Evolutionary conservation across 1,140 invertebrate species (phyloP), one percentile per base, ranked within the genome.

Genomic region (Phocides pigmalion): DNA sequence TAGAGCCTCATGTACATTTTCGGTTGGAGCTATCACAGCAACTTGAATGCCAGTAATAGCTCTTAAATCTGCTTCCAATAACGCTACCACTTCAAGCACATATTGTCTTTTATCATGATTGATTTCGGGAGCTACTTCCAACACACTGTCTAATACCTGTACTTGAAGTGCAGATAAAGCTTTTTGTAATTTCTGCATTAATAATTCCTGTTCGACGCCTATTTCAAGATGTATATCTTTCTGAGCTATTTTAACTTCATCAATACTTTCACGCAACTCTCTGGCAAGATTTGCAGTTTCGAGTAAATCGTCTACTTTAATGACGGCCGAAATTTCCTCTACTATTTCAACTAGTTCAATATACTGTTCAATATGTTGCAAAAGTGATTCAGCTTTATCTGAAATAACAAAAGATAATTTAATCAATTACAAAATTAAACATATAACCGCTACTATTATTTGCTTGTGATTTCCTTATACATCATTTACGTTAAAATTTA

Each of bases 291-390:
- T 53, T 5, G 73, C 62, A 8, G 75, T 68, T 51, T 82, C 71
- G 53, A 77, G 65, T 5, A 85, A 66, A 22, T 86, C 66, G 8
- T 82, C 76, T 54, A 82, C 44, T 32, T 79, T 79, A 17, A 86
- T 76, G 9, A 78, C 49, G 28, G 74, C 70, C 12, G 71, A 76
- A 49, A 78, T 76, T 74, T 82, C 82, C 72, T 87, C 82, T 35
- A 84, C 71, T 28, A 77, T 79, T 70, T 87, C 80, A 14, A 84
- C 72, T 9, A 83, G 58, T 72, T 87, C 75, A 51, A 87, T 81
- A 32, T 82, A 84, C 16, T 86, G 72, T 22, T 87, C 76, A 20
- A 89, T 78, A 59, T 83, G 76, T 50, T 87, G 74, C 41, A 85
- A 47, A n/a, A 86, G 65, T 2, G 72, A 37, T 41, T 72, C 14